These are phyloP conservation scores for Kryphioiulus occultus DNA, from an alignment of 2,888 invertebrate genomes.

Conservation along the genomic window DNA sequence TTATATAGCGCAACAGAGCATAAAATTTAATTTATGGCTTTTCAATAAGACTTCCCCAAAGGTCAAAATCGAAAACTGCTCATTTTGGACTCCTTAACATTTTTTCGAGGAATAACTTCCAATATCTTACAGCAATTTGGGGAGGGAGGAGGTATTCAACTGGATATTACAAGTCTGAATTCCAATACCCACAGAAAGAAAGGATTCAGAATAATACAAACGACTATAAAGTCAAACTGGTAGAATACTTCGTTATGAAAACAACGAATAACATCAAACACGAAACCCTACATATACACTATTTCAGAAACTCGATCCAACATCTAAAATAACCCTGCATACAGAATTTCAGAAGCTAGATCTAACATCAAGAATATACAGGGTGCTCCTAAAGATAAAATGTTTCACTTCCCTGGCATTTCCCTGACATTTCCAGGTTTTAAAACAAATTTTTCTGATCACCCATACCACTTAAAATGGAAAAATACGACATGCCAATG, in stretches of 20 bases:
- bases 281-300: neutral
- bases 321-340: no score
- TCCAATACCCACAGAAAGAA: neutral
- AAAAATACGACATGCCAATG: no score
- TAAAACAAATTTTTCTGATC: no score
- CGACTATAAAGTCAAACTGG: neutral
- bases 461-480: no score
- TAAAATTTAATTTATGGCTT: conserved; percentile 32
- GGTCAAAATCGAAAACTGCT: conserved; percentile 24
- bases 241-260: no score
- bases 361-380: no score
- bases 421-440: no score
- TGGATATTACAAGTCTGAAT: neutral
- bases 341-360: no score
- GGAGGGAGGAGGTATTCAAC: neutral
- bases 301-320: neutral
- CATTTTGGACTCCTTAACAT: neutral
- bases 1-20: conserved; percentile 22
- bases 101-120: neutral
- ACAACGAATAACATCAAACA: neutral
- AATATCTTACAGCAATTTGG: neutral
- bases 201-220: neutral
- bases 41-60: conserved; percentile 32
- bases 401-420: no score
- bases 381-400: no score